These are phyloP conservation scores for Enteromius unitaeniatus DNA, from an alignment of 2,797 vertebrate genomes.

Conservation along the genomic window DNA sequence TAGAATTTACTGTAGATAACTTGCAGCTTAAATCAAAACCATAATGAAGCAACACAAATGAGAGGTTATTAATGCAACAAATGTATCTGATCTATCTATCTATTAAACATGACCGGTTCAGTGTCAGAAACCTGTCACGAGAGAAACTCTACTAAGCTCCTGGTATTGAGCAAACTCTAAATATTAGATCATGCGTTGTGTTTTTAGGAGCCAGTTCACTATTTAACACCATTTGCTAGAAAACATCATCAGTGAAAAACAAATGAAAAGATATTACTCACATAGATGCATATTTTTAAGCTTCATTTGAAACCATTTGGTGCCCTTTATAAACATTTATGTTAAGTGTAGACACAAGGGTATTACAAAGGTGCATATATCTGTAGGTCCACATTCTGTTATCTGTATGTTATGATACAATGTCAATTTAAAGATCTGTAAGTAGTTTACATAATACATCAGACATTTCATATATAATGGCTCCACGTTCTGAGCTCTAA, in stretches of 20 bases:
- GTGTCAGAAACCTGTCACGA: background rate
- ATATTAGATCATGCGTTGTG: conserved; percentile 2
- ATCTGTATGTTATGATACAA: background rate
- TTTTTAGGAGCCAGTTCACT: background rate
- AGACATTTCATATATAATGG: background rate
- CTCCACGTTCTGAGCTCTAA: background rate
- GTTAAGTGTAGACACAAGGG: conserved; percentile 6
- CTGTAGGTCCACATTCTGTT: background rate
- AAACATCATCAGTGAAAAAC: conserved; percentile 3
- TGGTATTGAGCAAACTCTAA: conserved; percentile 3
- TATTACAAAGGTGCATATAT: conserved; percentile 47
- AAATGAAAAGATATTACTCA: background rate
- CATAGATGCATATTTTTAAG: conserved; percentile 12
- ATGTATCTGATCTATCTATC: background rate
- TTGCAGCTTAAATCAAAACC: conserved; percentile 5
- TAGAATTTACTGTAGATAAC: background rate
- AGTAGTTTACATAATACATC: background rate
- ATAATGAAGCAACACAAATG: background rate
- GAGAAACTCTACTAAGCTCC: background rate
- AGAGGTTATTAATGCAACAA: background rate
- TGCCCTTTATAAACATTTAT: conserved; percentile 29
- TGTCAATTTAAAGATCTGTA: background rate
- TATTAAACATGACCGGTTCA: background rate
- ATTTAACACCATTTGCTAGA: background rate
- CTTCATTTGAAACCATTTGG: conserved; percentile 13